Evolutionary conservation across 2,888 invertebrate species (phyloP).

Genomic region (Chymomyza amoena): DNA sequence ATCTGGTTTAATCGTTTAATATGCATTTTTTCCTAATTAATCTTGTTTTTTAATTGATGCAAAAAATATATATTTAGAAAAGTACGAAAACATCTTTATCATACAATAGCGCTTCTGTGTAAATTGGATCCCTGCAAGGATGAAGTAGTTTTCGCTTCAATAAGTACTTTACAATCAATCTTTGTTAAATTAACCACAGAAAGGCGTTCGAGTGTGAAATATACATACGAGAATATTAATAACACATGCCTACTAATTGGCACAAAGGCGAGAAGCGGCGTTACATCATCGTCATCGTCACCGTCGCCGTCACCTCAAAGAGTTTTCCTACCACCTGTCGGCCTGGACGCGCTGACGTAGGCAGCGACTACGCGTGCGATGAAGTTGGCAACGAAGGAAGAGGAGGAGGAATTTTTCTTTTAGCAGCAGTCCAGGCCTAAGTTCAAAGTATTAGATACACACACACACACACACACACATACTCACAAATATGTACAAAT

Average conservation of each 20-base stretch:
- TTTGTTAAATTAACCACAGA: conserved; percentile 57
- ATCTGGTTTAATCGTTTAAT: no score
- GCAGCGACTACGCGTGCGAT: not conserved
- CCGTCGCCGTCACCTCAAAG: conserved; percentile 49
- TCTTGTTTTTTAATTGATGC: no score
- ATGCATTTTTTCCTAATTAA: no score
- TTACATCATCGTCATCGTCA: conserved; percentile 18
- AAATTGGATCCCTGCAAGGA: conserved; percentile 11
- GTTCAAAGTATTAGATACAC: conserved; percentile 57
- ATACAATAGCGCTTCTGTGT: no score
- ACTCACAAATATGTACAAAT: conserved; percentile 7
- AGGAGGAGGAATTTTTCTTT: not conserved
- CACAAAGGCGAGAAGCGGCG: conserved; percentile 54
- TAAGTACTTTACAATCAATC: conserved; percentile 1
- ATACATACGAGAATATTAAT: conserved; percentile 63
- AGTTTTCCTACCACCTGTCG: conserved; percentile 38
- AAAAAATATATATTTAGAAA: no score
- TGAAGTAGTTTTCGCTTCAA: conserved; percentile 36
- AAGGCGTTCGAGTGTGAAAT: conserved; percentile 74
- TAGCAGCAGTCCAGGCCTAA: conserved; percentile 44
- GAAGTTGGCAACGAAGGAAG: not conserved
- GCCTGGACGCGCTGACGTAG: not conserved
- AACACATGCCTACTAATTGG: conserved; percentile 64
- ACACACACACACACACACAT: conserved; percentile 8
- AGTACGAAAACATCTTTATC: no score